Percentiles rank a stretch among this genome's conserved stretches.
phyloP scores from a whole-genome alignment of 1,140 invertebrate genomes.

The Ips typographus region DNA sequence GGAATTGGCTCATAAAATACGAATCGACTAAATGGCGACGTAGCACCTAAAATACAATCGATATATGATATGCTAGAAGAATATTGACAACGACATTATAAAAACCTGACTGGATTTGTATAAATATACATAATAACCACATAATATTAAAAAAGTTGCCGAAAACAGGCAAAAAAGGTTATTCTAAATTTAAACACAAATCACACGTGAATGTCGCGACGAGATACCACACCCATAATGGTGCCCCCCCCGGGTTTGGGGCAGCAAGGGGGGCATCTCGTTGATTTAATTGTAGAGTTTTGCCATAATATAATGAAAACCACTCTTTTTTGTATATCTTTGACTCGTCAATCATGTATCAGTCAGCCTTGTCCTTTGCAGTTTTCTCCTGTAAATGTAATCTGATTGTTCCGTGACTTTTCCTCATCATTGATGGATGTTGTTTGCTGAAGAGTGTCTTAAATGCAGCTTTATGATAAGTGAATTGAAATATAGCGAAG shows the following conservation, averaged over 20 bases:
- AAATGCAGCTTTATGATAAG: not conserved
- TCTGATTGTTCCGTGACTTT: not conserved
- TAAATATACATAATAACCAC: no score
- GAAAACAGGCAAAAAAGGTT: not conserved
- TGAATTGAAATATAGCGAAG: constrained; percentile 4
- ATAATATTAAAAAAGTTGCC: no score
- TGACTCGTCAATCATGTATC: not conserved
- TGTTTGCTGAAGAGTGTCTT: not conserved
- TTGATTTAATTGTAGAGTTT: constrained; percentile 16
- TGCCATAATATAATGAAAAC: not conserved
- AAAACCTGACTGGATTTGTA: no score
- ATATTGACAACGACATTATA: no score
- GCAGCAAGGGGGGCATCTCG: not conserved
- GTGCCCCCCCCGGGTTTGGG: constrained; percentile 10
- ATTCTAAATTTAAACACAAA: constrained; percentile 29
- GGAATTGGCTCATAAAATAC: no score
- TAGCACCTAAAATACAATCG: no score
- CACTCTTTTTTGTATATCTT: not conserved
- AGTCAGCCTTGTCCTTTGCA: not conserved
- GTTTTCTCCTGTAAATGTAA: not conserved
- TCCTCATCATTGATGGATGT: not conserved
- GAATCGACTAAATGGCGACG: no score
- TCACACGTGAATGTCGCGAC: constrained; percentile 26
- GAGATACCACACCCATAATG: constrained; percentile 23
- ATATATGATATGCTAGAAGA: no score